A percentile compares a stretch with the other conserved stretches of the same genome.
Evolutionary conservation across 2,797 vertebrate genomes (phyloP).

Genomic region (Zalophus californianus): DNA sequence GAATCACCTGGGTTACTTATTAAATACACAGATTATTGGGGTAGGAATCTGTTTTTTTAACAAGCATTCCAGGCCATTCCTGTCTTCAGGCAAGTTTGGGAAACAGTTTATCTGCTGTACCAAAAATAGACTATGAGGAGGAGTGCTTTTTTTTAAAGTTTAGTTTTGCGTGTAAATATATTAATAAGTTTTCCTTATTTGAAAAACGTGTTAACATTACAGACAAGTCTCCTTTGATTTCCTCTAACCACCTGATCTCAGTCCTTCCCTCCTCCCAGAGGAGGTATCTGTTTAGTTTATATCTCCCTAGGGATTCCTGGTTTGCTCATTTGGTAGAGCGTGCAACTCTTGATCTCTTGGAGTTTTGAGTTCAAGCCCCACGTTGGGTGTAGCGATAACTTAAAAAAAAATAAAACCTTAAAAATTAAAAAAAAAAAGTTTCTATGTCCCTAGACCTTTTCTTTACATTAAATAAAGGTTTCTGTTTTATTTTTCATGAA

Average conservation of each 20-base stretch:
- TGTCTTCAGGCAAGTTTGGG: slow-evolving; percentile 64
- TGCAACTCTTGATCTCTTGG: not conserved
- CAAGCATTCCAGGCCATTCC: slow-evolving; percentile 55
- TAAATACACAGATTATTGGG: slow-evolving; percentile 41
- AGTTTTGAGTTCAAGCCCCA: not conserved
- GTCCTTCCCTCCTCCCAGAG: not conserved
- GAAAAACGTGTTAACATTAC: slow-evolving; percentile 2
- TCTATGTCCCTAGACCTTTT: not conserved
- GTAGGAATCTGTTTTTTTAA: slow-evolving; percentile 58
- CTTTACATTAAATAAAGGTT: not conserved
- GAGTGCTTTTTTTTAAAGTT: not conserved
- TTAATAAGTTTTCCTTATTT: slow-evolving; percentile 4
- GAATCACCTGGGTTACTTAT: slow-evolving; percentile 69
- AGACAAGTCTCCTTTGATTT: slow-evolving; percentile 22
- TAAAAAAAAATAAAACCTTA: not conserved
- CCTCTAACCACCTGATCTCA: not conserved
- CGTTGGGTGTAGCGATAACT: not conserved
- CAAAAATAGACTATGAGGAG: slow-evolving; percentile 56
- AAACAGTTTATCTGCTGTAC: slow-evolving; percentile 58
- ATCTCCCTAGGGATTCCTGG: not conserved
- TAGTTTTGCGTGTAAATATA: not conserved
- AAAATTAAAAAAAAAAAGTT: not conserved
- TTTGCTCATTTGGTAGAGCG: not conserved
- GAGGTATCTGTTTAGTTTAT: not conserved
- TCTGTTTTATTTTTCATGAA: slow-evolving; percentile 55